Evolutionary conservation across 2,113 vertebrate genomes (phyloP).

Genomic region (Actenoides hombroni): DNA sequence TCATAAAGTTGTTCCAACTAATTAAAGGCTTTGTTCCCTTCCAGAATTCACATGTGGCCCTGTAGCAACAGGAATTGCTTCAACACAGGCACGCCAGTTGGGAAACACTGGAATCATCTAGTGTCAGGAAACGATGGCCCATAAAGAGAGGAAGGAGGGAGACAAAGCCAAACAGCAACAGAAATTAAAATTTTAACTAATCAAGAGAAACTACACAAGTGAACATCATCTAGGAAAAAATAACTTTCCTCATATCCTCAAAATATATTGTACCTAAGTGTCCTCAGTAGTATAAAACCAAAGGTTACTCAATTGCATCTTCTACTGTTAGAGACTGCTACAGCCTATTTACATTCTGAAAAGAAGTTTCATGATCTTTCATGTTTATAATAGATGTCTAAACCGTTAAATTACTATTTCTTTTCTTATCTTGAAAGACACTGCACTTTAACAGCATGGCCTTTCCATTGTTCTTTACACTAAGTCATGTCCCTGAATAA

Average conservation of each 20-base stretch:
- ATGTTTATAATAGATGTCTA: conserved; percentile 75
- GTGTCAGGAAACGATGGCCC: neutral
- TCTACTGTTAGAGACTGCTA: conserved; percentile 52
- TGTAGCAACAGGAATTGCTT: neutral
- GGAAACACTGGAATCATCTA: neutral
- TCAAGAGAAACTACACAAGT: neutral
- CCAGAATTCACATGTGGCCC: neutral
- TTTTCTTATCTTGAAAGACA: conserved; percentile 78
- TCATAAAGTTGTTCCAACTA: neutral
- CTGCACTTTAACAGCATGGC: conserved; percentile 71
- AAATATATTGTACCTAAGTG: neutral
- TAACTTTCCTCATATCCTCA: neutral
- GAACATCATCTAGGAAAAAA: neutral
- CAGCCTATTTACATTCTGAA: conserved; percentile 70
- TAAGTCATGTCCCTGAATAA: conserved; percentile 85
- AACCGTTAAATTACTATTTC: conserved; percentile 79
- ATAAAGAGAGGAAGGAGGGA: neutral
- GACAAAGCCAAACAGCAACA: neutral
- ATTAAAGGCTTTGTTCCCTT: neutral
- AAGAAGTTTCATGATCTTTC: conserved; percentile 72
- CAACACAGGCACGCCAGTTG: neutral
- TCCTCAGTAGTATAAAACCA: neutral
- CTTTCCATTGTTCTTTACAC: conserved; percentile 76
- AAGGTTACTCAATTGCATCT: conserved; percentile 21
- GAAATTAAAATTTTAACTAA: neutral